Conservation (phyloP, 2,113 vertebrate species). For the Gasterosteus aculeatus region DNA sequence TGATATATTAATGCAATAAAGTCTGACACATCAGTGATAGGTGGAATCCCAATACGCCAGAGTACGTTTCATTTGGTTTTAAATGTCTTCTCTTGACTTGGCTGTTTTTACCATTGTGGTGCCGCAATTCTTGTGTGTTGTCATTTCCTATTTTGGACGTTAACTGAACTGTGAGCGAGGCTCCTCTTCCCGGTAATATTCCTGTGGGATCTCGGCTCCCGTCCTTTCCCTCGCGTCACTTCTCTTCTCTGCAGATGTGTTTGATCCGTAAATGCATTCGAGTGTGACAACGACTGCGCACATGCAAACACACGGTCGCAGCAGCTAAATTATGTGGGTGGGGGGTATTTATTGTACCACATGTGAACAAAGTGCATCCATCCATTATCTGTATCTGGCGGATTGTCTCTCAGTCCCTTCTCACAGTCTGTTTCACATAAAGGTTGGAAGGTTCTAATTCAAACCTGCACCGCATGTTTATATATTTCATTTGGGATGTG, state of each 20-base stretch:
- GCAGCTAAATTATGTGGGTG: conserved; percentile 5
- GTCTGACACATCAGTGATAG: conserved; percentile 4
- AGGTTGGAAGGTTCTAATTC: conserved; percentile 10
- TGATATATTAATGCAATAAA: conserved; percentile 20
- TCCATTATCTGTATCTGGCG: conserved; percentile 24
- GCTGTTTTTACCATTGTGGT: neutral
- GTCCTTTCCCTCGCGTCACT: too few relatives aligned
- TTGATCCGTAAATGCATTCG: conserved; percentile 38
- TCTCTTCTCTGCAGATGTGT: too few relatives aligned
- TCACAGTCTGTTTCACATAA: conserved; percentile 27
- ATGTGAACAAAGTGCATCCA: conserved; percentile 46
- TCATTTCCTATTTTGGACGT: neutral
- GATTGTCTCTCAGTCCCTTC: conserved; percentile 26
- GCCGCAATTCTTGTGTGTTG: neutral
- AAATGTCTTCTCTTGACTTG: conserved; percentile 2
- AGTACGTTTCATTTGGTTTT: neutral
- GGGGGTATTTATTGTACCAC: conserved; percentile 46
- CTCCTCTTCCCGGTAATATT: neutral
- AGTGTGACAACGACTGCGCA: conserved; percentile 44
- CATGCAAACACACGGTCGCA: neutral
- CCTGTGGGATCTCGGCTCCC: neutral
- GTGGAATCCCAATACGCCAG: neutral
- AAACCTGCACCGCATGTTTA: neutral
- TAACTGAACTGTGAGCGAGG: neutral
- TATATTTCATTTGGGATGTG: neutral